phyloP scores from a whole-genome alignment of 1,140 invertebrate species.

The Heliconius nattereri region DNA sequence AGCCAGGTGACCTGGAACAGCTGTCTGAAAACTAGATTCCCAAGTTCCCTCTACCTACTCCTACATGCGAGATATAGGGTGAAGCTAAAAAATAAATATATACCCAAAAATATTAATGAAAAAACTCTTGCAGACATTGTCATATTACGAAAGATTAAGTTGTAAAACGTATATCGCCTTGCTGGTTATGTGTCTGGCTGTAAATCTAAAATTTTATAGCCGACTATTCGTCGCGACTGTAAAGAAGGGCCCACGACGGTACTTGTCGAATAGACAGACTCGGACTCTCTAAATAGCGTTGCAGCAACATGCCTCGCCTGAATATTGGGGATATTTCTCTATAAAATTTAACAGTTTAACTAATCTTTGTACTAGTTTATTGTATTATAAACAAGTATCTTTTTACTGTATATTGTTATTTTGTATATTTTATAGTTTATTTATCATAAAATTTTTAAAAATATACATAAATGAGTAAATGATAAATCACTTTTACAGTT shows the following conservation, averaged over 20 bases:
- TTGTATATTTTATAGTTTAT: background rate
- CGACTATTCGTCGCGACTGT: conserved; percentile 15
- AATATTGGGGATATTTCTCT: background rate
- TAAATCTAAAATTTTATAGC: conserved; percentile 23
- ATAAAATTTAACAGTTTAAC: background rate
- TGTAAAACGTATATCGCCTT: background rate
- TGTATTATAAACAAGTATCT: background rate
- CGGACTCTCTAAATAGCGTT: conserved; percentile 18
- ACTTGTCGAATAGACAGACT: conserved; percentile 23
- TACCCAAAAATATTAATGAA: background rate
- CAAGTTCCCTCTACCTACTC: too few relatives aligned
- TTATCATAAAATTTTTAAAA: background rate
- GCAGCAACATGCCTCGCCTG: conserved; percentile 11
- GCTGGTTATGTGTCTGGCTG: background rate
- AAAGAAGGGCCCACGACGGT: conserved; percentile 20
- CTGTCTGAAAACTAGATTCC: too few relatives aligned
- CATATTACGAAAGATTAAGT: background rate
- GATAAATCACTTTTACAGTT: too few relatives aligned
- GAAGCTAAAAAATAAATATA: background rate
- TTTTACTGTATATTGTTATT: background rate
- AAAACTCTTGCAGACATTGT: background rate
- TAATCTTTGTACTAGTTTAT: background rate
- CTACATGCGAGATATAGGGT: too few relatives aligned
- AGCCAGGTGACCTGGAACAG: too few relatives aligned
- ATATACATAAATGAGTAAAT: too few relatives aligned